These are phyloP conservation scores for Pseudorectes ferrugineus DNA, from an alignment of 2,113 vertebrate genomes.

Conservation along the genomic window DNA sequence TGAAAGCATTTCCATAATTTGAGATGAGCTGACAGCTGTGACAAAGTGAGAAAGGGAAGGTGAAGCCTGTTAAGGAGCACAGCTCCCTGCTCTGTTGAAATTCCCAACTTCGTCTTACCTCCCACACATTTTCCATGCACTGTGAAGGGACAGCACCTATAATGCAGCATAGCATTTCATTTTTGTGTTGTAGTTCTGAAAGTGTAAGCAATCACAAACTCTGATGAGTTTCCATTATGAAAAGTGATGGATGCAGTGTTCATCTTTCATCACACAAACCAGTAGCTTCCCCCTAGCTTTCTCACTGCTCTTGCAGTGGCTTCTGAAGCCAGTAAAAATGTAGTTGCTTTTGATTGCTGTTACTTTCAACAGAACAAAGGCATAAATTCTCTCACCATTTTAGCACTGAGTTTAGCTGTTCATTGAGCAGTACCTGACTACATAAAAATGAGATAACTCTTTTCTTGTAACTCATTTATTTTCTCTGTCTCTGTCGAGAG, in stretches of 20 bases:
- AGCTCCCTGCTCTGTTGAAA: not conserved
- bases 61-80: not conserved
- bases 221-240: not conserved
- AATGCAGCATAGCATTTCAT: rapidly evolving
- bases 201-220: not conserved
- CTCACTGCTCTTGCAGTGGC: not conserved
- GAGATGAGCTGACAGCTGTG: not conserved
- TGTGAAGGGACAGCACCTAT: not conserved
- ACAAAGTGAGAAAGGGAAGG: not conserved
- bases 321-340: not conserved
- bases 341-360: not conserved
- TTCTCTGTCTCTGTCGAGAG: not conserved
- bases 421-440: not conserved
- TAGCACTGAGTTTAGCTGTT: not conserved
- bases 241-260: not conserved
- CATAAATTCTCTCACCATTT: not conserved
- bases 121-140: not conserved
- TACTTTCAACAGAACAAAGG: not conserved
- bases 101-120: not conserved
- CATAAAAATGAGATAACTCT: not conserved
- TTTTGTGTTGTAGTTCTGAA: not conserved
- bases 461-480: not conserved
- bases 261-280: not conserved
- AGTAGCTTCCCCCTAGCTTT: not conserved
- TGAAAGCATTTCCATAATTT: not conserved